Evolutionary conservation across 2,113 vertebrate genomes (phyloP).

Genomic region (Polyodon spathula): DNA sequence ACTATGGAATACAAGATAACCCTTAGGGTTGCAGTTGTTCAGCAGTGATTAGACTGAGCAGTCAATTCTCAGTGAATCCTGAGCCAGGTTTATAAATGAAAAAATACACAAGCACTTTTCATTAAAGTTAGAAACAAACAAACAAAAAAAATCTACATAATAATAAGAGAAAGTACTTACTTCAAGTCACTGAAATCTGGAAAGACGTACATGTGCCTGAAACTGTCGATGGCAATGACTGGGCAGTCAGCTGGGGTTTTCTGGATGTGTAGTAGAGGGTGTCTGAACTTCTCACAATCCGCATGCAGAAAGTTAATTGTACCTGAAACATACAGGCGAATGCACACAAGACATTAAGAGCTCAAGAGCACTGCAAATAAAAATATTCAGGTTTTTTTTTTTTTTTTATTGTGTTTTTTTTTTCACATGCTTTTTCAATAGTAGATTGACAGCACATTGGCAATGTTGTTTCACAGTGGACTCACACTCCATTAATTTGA

Average conservation of each 20-base stretch:
- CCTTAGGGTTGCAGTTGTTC: constrained; percentile 16
- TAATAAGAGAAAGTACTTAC: constrained; percentile 64
- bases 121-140: constrained; percentile 10
- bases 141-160: not conserved
- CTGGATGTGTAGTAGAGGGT: constrained; percentile 95
- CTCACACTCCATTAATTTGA: no score
- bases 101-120: constrained; percentile 9
- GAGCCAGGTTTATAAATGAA: not conserved
- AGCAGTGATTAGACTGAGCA: constrained; percentile 13
- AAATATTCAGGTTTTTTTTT: no score
- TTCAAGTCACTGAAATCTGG: constrained; percentile 79
- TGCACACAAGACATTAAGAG: constrained; percentile 12
- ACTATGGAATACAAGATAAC: constrained; percentile 19
- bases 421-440: no score
- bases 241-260: constrained; percentile 94
- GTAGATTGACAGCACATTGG: no score
- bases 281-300: constrained; percentile 96
- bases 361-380: not conserved
- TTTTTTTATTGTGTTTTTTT: no score
- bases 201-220: constrained; percentile 97
- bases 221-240: constrained; percentile 95
- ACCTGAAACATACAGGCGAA: constrained; percentile 50
- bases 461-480: no score
- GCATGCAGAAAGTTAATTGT: constrained; percentile 97
- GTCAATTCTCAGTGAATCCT: not conserved